Conservation (phyloP, 2,888 invertebrate species). For the Hydraecia micacea region DNA sequence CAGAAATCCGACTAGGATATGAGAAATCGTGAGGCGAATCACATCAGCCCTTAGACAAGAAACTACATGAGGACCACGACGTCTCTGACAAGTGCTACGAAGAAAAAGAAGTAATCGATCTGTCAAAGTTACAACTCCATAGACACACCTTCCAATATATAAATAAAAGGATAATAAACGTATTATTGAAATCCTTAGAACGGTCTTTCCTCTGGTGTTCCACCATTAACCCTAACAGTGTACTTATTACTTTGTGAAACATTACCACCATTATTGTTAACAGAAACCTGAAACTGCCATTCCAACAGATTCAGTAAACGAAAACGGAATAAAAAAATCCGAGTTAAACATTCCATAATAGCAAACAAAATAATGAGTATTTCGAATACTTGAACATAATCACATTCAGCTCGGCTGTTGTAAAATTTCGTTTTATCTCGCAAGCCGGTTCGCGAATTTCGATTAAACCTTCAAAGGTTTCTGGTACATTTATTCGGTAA, state of each 20-base stretch:
- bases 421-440: slow-evolving; percentile 79
- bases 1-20: too few species aligned
- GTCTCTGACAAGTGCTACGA: too few species aligned
- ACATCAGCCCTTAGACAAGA: too few species aligned
- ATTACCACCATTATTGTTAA: not conserved
- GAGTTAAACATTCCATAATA: slow-evolving; percentile 41
- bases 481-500: slow-evolving; percentile 84
- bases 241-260: slow-evolving; percentile 2
- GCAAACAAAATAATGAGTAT: slow-evolving; percentile 61
- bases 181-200: too few species aligned
- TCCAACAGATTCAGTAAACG: not conserved
- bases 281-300: not conserved
- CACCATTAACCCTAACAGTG: too few species aligned
- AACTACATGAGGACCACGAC: too few species aligned
- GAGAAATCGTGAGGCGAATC: too few species aligned
- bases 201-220: too few species aligned
- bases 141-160: too few species aligned
- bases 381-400: slow-evolving; percentile 67
- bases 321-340: slow-evolving; percentile 33
- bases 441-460: slow-evolving; percentile 75
- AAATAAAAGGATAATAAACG: too few species aligned
- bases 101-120: too few species aligned
- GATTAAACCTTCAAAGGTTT: slow-evolving; percentile 85
- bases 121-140: not conserved
- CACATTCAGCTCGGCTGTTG: slow-evolving; percentile 72